Percentiles rank a stretch among this genome's conserved stretches.
Conservation (phyloP, 1,140 invertebrate genomes). For the Meloidogyne floridensis region DNA sequence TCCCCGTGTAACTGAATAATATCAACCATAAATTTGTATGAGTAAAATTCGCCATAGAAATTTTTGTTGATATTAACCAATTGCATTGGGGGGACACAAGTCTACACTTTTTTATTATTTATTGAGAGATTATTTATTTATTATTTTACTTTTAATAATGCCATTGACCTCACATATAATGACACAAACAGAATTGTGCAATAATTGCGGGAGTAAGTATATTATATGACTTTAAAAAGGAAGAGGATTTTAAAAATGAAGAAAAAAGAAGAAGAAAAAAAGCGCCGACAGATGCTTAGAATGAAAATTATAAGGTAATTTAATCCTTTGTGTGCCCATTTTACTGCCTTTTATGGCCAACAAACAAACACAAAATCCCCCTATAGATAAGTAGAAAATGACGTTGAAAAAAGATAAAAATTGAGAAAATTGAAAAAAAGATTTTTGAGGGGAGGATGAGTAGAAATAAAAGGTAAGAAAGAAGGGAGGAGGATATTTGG, state of each 20-base stretch:
- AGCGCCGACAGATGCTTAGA: neutral
- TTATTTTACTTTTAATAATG: neutral
- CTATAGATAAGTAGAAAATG: neutral
- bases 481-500: neutral
- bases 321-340: constrained; percentile 1
- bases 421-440: neutral
- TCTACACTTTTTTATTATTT: neutral
- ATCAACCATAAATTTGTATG: neutral
- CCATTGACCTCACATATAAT: neutral
- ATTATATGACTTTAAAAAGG: neutral
- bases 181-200: neutral
- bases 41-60: neutral
- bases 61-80: neutral
- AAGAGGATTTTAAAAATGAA: neutral
- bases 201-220: neutral
- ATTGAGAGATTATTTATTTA: neutral
- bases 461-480: neutral
- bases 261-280: neutral
- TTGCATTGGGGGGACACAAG: neutral
- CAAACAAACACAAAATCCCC: neutral
- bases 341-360: constrained; percentile 5
- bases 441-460: neutral
- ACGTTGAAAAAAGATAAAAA: neutral
- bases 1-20: neutral
- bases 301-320: neutral